Evolutionary conservation across 2,888 invertebrate genomes (phyloP).

Genomic region (Orthosia gothica): DNA sequence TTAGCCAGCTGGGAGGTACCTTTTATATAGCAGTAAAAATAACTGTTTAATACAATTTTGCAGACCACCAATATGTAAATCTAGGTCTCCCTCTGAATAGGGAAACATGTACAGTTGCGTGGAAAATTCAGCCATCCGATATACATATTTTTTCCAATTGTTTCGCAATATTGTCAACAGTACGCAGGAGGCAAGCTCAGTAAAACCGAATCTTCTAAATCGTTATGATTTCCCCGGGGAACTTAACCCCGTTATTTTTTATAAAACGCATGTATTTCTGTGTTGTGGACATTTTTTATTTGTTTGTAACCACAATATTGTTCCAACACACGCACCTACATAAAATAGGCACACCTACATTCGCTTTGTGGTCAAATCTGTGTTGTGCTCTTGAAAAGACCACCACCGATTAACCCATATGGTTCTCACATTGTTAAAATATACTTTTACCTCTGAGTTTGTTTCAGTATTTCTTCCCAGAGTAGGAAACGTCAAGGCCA

Average conservation of each 20-base stretch:
- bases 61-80: background rate
- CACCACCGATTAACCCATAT: too few relatives aligned
- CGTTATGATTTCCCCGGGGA: slow-evolving; percentile 76
- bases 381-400: too few relatives aligned
- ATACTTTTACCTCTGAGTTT: too few relatives aligned
- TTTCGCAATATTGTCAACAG: slow-evolving; percentile 42
- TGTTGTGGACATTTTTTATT: slow-evolving; percentile 41
- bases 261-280: slow-evolving; percentile 57
- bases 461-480: too few relatives aligned
- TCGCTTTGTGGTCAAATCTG: background rate
- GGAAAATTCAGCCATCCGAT: background rate
- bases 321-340: background rate
- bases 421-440: too few relatives aligned
- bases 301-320: slow-evolving; percentile 23
- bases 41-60: background rate
- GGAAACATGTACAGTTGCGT: slow-evolving; percentile 9
- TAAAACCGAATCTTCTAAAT: slow-evolving; percentile 68
- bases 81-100: background rate
- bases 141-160: slow-evolving; percentile 31
- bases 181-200: slow-evolving; percentile 47
- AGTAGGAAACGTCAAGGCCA: too few relatives aligned
- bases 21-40: too few relatives aligned
- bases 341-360: background rate
- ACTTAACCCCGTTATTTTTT: slow-evolving; percentile 59
- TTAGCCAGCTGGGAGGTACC: too few relatives aligned